phyloP scores from a whole-genome alignment of 1,140 invertebrate species.

The Epicauta chinensis region DNA sequence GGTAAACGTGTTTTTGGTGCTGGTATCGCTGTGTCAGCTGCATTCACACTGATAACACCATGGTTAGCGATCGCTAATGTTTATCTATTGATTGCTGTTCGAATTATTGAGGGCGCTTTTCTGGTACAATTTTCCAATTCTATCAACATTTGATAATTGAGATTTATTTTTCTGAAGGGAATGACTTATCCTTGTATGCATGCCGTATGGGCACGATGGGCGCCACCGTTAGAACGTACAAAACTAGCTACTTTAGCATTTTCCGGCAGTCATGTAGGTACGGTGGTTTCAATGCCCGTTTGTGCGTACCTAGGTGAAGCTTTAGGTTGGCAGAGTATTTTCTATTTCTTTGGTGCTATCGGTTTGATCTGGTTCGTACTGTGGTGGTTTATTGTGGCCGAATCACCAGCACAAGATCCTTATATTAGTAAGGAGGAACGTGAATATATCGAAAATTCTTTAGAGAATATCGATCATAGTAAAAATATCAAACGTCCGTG shows the following conservation, averaged over 20 bases:
- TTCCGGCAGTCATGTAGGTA: conserved; percentile 77
- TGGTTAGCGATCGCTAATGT: conserved; percentile 64
- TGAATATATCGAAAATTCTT: conserved; percentile 61
- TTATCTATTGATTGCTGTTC: conserved; percentile 62
- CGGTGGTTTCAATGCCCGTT: conserved; percentile 71
- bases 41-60: conserved; percentile 79
- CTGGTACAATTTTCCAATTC: conserved; percentile 57
- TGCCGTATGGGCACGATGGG: conserved; percentile 82
- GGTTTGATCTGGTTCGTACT: conserved; percentile 64
- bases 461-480: conserved; percentile 36
- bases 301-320: conserved; percentile 64
- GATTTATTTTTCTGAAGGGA: conserved; percentile 52
- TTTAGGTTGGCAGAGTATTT: conserved; percentile 80
- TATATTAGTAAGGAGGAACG: conserved; percentile 68
- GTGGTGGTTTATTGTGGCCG: conserved; percentile 66
- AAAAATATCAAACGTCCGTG: conserved; percentile 63
- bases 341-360: conserved; percentile 75
- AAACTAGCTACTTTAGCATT: conserved; percentile 71
- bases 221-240: conserved; percentile 76
- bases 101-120: conserved; percentile 82
- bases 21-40: conserved; percentile 71
- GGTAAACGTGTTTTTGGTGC: conserved; percentile 67
- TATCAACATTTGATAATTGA: not conserved
- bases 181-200: conserved; percentile 88
- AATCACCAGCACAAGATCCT: conserved; percentile 70